Evolutionary conservation across 2,888 invertebrate genomes (phyloP).

Genomic region (Timandra comae): DNA sequence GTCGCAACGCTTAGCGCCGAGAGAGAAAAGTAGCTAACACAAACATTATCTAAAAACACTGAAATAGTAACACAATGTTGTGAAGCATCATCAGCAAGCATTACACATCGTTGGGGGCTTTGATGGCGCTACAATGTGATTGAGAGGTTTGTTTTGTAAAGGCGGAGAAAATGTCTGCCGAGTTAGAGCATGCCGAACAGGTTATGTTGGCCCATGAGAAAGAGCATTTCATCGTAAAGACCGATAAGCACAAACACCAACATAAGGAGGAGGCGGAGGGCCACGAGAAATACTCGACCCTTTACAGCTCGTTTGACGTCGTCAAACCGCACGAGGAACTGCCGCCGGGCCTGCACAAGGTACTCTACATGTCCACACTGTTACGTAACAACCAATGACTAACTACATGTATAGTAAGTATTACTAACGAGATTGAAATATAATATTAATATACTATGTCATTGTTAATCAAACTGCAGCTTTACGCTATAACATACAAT

Average conservation of each 20-base stretch:
- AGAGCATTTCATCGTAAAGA: conserved; percentile 50
- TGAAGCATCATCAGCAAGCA: conserved; percentile 47
- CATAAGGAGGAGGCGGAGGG: conserved; percentile 36
- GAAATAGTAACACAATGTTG: conserved; percentile 40
- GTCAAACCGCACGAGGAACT: conserved; percentile 60
- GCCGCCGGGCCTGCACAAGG: conserved; percentile 60
- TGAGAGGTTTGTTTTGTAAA: conserved; percentile 73
- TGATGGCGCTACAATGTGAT: conserved; percentile 39
- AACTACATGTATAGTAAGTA: background rate
- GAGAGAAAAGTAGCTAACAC: background rate
- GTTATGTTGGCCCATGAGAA: conserved; percentile 73
- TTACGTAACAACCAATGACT: conserved; percentile 16
- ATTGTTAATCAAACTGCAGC: no score
- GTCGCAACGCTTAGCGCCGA: background rate
- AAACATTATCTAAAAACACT: conserved; percentile 40
- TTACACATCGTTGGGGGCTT: conserved; percentile 46
- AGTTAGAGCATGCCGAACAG: conserved; percentile 73
- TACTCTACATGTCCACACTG: conserved; percentile 30
- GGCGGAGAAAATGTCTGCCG: conserved; percentile 72
- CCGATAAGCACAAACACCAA: conserved; percentile 52
- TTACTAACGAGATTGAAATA: no score
- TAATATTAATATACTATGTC: no score
- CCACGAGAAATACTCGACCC: conserved; percentile 59
- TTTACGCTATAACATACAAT: conserved; percentile 13
- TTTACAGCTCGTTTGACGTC: conserved; percentile 65